Evolutionary conservation across 2,797 vertebrate species (phyloP).

Genomic region (Pseudochirops corinnae): DNA sequence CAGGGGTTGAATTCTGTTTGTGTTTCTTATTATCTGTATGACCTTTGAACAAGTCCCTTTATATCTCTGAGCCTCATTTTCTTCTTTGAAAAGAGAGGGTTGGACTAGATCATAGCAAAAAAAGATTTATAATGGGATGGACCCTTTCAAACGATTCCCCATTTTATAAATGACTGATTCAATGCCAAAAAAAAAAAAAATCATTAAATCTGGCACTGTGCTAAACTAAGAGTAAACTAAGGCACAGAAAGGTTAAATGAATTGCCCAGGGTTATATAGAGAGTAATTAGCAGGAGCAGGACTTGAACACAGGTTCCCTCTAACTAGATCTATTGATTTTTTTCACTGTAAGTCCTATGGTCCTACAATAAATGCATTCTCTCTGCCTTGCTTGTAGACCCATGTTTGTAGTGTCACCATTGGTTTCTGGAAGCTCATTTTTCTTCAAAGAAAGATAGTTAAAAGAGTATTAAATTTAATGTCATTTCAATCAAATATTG

Average conservation of each 20-base stretch:
- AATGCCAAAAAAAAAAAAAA: background rate
- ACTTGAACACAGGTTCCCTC: background rate
- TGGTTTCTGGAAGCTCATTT: constrained; percentile 12
- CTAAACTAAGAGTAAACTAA: background rate
- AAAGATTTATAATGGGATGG: background rate
- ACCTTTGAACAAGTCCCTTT: background rate
- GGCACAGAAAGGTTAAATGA: background rate
- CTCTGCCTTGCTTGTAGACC: background rate
- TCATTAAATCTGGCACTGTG: background rate
- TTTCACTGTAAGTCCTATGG: background rate
- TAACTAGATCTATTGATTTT: background rate
- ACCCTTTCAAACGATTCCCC: background rate
- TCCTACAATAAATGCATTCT: background rate
- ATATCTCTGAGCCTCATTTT: background rate
- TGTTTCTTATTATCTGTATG: background rate
- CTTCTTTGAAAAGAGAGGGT: background rate
- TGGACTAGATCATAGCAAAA: background rate
- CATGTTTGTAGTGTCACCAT: background rate
- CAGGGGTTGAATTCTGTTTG: background rate
- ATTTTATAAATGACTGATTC: background rate
- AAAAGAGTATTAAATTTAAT: background rate
- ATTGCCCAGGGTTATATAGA: background rate
- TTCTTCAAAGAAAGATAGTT: background rate
- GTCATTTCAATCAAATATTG: background rate
- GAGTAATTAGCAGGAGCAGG: background rate